These are phyloP conservation scores for Prochilodus magdalenae DNA, from an alignment of 2,113 vertebrate genomes.

Conservation along the genomic window DNA sequence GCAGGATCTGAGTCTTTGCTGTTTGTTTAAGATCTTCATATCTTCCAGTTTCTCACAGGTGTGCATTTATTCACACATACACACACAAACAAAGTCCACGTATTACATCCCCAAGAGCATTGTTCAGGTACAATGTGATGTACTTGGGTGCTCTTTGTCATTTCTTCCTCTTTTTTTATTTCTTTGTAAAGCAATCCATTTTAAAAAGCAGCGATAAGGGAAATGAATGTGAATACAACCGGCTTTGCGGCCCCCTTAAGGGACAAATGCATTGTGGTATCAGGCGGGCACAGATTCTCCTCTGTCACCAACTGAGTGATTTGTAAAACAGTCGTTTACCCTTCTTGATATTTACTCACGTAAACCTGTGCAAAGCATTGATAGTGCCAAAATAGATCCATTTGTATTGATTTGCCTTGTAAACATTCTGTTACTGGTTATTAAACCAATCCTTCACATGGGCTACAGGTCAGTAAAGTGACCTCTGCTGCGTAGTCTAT, in stretches of 20 bases:
- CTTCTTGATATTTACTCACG: not conserved
- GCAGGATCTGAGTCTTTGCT: not conserved
- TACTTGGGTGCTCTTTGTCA: not conserved
- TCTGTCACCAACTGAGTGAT: not conserved
- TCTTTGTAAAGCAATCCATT: not conserved
- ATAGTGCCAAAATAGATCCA: no score
- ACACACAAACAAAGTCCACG: not conserved
- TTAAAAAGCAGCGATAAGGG: not conserved
- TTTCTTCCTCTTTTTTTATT: not conserved
- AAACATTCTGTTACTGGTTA: not conserved
- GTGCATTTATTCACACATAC: not conserved
- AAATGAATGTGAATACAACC: not conserved
- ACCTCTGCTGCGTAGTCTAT: not conserved
- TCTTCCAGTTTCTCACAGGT: constrained; percentile 2
- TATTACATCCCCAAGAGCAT: not conserved
- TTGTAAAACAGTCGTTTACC: not conserved
- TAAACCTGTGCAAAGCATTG: not conserved
- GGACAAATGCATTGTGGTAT: not conserved
- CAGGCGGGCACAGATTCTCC: not conserved
- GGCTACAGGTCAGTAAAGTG: not conserved
- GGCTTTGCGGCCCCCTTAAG: not conserved
- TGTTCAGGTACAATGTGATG: not conserved
- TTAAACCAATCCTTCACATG: not conserved
- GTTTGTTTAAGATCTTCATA: constrained; percentile 19
- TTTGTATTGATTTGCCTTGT: not conserved